These are phyloP conservation scores for Propithecus perrieri DNA, from an alignment of 2,797 vertebrate species.

Conservation along the genomic window DNA sequence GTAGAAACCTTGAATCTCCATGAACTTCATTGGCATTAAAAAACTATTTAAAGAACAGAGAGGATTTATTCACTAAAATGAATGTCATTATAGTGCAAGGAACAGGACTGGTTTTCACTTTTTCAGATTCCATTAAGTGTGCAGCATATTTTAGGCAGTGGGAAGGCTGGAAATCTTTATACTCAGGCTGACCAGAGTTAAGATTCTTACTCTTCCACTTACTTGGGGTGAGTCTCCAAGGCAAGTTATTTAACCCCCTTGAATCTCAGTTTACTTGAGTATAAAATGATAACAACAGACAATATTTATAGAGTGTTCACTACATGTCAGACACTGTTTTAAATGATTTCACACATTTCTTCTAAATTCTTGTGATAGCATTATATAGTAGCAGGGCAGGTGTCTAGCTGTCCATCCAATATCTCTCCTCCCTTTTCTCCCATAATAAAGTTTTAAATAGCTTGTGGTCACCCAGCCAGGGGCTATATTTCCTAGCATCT, in stretches of 20 bases:
- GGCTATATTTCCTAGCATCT: background rate
- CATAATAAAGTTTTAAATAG: background rate
- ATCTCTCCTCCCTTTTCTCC: background rate
- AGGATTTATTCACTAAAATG: background rate
- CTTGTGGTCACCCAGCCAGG: background rate
- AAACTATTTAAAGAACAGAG: constrained; percentile 1
- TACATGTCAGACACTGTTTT: background rate
- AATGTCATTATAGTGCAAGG: background rate
- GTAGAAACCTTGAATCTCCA: background rate
- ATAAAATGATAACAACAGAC: background rate
- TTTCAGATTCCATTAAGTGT: background rate
- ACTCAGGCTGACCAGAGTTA: background rate
- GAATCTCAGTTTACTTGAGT: background rate
- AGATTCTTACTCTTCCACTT: background rate
- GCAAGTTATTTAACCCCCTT: background rate
- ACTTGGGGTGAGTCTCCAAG: background rate
- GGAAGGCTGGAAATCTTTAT: background rate
- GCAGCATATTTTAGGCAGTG: background rate
- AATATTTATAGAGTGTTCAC: background rate
- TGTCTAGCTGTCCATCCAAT: background rate
- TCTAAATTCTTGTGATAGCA: background rate
- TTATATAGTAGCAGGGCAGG: background rate
- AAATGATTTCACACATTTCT: background rate
- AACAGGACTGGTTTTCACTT: background rate
- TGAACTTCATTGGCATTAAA: background rate